Base-by-base conservation (phyloP, 2,888 invertebrate genomes). In the Limnephilus lunatus region DNA sequence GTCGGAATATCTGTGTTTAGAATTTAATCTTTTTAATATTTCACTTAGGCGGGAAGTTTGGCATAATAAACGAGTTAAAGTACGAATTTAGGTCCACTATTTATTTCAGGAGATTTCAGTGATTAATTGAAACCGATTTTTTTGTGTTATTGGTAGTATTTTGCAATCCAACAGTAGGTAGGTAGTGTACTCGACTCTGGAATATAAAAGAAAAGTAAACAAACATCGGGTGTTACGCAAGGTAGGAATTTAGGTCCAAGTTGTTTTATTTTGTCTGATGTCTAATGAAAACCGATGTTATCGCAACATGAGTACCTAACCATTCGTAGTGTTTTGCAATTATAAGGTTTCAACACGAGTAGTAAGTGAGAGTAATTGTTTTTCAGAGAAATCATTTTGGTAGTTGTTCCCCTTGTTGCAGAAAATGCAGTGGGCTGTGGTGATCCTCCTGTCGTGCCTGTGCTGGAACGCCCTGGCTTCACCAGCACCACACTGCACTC, bases 401-500 rank as follows among this genome's bases (percentile, higher is more conserved):
- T 68, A 68, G 25, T 68, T 89, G 7, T 83, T 7, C 80, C 35
- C n/a, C 11, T 83, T 91, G n/a, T 93, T 92, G 31, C 91, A 93
- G 93, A 93, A 89, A 87, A 93, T 93, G 93, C 93, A 93, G 93
- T 93, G 92, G 93, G 87, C 92, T 89, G 94, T 94, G 90, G 93
- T 94, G 86, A 87, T 94, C 44, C 90, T 94, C 85, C 94, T 94
- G 11, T 92, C 94, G 89, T 92, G 95, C 87, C 95, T 95, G 94
- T 95, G 94, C 94, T 95, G 94, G 87, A 25, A 85, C 94, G 94
- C 94, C 93, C 94, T 94, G 92, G 95, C 95, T 0, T 96, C 96
- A 94, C 94, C 95, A 53, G 96, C 96, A 30, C 95, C 95, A n/a
- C 96, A 97, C 93, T 97, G 97, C 95, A 96, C 95, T 94, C 95